Base-by-base conservation (phyloP, 2,888 invertebrate species). In the Temnothorax unifasciatus region DNA sequence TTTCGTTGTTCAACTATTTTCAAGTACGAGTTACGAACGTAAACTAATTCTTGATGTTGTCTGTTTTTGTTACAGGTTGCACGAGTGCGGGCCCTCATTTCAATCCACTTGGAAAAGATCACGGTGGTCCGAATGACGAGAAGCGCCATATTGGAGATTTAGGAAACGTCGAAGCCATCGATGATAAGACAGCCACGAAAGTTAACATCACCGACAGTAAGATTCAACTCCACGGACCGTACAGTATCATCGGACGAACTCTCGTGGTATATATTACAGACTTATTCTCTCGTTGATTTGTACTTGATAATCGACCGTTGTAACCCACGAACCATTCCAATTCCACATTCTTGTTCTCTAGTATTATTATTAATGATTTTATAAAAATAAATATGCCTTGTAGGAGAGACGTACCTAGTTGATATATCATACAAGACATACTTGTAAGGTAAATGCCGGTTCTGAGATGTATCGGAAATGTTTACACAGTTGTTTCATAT, bases 31-130 rank as follows among this genome's bases (percentile, higher is more conserved):
- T 13, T 59, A 11, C 6, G 5, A 34, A 34, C 34, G 5, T 34
- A 34, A 34, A 6, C 34, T 9, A 54, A 54, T n/a, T 50, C n/a
- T 74, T 57, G 57, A 41, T 57, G 73, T 63, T 74, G 0, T 21
- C 0, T 34, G 4, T 59, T 8, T 3, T 64, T 71, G n/a, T 79
- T 34, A 59, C 34, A 94, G 94, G 95, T 0, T 99, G 99, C 95
- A 98, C 97, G n/a, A 98, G 98, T 57, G 98, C 99, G 52, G 99
- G 99, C 0, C 96, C 98, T 0, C 99, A 99, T 95, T 99, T 98
- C 95, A 99, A 99, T 95, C 99, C 99, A 0, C 90, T 95, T 69
- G 96, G 96, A 90, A 96, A 96, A 91, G 97, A 97, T 0, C 99
- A 99, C 93, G 99, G 98, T 18, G 97, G 96, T 0, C 99, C 99